Conservation (phyloP, 2,888 invertebrate species). For the Geotrupes spiniger region DNA sequence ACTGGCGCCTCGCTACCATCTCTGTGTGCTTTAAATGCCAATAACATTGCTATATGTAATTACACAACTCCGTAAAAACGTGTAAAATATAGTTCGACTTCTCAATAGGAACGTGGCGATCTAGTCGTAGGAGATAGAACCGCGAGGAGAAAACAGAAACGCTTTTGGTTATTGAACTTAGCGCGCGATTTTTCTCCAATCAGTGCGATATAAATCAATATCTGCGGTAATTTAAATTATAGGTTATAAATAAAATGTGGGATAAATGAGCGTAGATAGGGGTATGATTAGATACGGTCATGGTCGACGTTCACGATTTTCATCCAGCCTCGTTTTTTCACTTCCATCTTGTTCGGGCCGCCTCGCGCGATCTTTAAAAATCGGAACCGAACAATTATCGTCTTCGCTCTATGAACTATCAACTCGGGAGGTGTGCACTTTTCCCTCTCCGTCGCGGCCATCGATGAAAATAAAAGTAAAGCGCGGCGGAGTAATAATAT, state of each 20-base stretch:
- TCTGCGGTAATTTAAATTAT: constrained; percentile 18
- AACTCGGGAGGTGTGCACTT: too few relatives aligned
- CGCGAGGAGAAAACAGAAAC: too few relatives aligned
- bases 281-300: constrained; percentile 21
- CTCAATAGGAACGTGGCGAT: too few relatives aligned
- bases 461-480: constrained; percentile 9
- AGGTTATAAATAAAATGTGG: constrained; percentile 13
- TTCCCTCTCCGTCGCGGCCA: background rate
- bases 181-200: background rate
- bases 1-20: too few relatives aligned
- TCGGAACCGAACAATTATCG: constrained; percentile 19
- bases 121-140: too few relatives aligned
- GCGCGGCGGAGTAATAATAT: background rate
- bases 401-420: background rate
- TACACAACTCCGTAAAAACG: too few relatives aligned
- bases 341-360: too few relatives aligned
- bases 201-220: constrained; percentile 14
- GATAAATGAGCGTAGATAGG: constrained; percentile 14
- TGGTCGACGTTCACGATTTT: constrained; percentile 18
- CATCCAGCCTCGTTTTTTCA: background rate
- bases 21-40: too few relatives aligned
- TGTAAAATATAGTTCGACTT: too few relatives aligned
- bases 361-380: constrained; percentile 6
- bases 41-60: too few relatives aligned
- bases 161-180: constrained; percentile 3